Evolutionary conservation across 2,113 vertebrate genomes (phyloP).

Genomic region (Burhinus bistriatus): DNA sequence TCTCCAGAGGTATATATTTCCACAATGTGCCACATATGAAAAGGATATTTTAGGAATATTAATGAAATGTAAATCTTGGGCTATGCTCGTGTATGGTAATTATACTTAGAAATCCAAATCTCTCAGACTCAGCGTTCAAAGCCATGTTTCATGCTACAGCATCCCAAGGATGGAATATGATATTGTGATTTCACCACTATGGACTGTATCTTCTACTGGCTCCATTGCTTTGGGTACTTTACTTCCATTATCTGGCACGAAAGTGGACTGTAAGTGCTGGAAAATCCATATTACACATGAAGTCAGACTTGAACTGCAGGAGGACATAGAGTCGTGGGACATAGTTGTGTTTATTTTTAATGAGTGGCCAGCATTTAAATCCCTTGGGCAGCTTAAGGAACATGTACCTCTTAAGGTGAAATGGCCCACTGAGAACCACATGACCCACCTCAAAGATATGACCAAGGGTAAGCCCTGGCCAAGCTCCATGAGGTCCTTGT

Average conservation of each 20-base stretch:
- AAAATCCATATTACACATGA: background rate
- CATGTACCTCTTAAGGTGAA: fast-evolving
- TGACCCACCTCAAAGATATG: background rate
- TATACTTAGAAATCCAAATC: background rate
- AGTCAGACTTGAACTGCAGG: background rate
- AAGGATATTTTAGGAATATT: slow-evolving; percentile 8
- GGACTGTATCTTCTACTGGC: background rate
- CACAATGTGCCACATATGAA: background rate
- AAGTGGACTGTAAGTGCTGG: background rate
- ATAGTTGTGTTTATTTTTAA: background rate
- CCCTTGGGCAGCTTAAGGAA: background rate
- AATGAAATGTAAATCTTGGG: slow-evolving; percentile 16
- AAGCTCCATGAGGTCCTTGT: background rate
- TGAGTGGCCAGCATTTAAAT: background rate
- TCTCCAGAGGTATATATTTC: background rate
- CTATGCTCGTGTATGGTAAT: background rate
- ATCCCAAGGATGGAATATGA: background rate
- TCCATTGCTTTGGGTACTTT: background rate
- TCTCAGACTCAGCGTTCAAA: background rate
- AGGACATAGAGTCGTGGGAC: background rate
- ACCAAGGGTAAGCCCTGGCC: background rate
- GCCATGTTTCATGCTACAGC: background rate
- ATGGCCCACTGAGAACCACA: background rate
- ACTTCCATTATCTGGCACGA: background rate
- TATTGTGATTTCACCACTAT: background rate